Base-by-base conservation (phyloP, 2,113 vertebrate genomes). In the Halichoeres trimaculatus region DNA sequence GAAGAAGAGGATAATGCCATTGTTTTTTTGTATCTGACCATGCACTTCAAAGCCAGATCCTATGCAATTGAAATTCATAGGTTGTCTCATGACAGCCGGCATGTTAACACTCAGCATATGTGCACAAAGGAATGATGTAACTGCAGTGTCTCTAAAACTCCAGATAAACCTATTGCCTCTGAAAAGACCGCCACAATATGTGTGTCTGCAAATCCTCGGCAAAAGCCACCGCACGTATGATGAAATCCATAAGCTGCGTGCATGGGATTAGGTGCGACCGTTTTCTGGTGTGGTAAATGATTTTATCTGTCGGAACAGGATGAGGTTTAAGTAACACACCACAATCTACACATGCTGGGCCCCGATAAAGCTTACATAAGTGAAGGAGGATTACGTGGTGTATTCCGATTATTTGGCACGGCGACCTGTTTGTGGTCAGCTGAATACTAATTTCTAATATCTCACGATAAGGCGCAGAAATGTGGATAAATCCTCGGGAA, bases 51-150 rank as follows among this genome's bases (percentile, higher is more conserved):
- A 91, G 66, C 45, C 71, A 76, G 68, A 71, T 76, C 36, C 66
- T 13, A 54, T 36, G 62, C 61, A 56, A 70, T 67, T 87, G 75
- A 89, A 81, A 89, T 87, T 80, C 77, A 78, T 84, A 81, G 80
- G 81, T 86, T 83, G 85, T 76, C 72, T 81, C 63, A 74, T 84
- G 78, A 89, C 76, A 78, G 77, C 66, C 50, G 36, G 34, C 70
- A 81, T 10, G 53, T 80, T 84, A 77, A 79, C 74, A 84, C 63
- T 78, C 63, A 64, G 73, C 84, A 82, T 81, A 85, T 81, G 74
- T 75, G 67, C 68, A 82, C 71, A 88, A 87, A 88, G 59, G 81
- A 80, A 59, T 91, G 91, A 92, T 83, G 91, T 79, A 89, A 91
- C 76, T 19, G 2, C 70, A 52, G 73, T 70, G 77, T 82, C 62